These are phyloP conservation scores for Xiphophorus birchmanni DNA, from an alignment of 2,797 vertebrate genomes.

Conservation along the genomic window DNA sequence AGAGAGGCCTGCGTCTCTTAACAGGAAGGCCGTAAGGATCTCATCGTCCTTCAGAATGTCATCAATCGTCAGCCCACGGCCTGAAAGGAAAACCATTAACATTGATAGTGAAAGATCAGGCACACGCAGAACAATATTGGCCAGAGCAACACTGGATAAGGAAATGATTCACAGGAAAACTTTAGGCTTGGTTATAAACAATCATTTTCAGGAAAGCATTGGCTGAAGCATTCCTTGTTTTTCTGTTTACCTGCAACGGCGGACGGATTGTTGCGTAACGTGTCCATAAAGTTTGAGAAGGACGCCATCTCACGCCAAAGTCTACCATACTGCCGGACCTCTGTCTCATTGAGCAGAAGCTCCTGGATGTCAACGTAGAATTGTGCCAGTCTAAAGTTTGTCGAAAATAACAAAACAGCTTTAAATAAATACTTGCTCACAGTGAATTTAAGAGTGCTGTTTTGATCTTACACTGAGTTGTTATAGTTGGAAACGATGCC, in stretches of 20 bases:
- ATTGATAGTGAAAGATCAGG: slow-evolving; percentile 15
- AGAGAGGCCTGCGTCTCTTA: slow-evolving; percentile 81
- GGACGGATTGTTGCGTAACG: slow-evolving; percentile 85
- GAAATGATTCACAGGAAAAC: slow-evolving; percentile 50
- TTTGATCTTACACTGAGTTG: slow-evolving; percentile 88
- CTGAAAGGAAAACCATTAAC: slow-evolving; percentile 66
- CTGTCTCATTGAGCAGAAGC: slow-evolving; percentile 81
- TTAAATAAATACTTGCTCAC: background rate
- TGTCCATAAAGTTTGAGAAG: slow-evolving; percentile 90
- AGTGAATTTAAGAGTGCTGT: background rate
- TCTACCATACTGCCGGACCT: slow-evolving; percentile 80
- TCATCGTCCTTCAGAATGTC: slow-evolving; percentile 93
- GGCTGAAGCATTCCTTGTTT: background rate
- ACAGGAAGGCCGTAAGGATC: slow-evolving; percentile 86
- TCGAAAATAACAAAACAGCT: background rate
- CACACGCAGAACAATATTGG: slow-evolving; percentile 14
- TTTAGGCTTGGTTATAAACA: background rate
- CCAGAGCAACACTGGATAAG: slow-evolving; percentile 18
- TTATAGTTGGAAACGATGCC: slow-evolving; percentile 96
- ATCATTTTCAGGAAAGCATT: background rate
- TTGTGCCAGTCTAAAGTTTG: slow-evolving; percentile 83
- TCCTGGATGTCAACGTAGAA: slow-evolving; percentile 89
- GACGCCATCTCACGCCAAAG: slow-evolving; percentile 87
- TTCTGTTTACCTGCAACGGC: slow-evolving; percentile 82
- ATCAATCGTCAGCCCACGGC: slow-evolving; percentile 87